phyloP scores from a whole-genome alignment of 2,113 vertebrate species.

The Paratilapia polleni region DNA sequence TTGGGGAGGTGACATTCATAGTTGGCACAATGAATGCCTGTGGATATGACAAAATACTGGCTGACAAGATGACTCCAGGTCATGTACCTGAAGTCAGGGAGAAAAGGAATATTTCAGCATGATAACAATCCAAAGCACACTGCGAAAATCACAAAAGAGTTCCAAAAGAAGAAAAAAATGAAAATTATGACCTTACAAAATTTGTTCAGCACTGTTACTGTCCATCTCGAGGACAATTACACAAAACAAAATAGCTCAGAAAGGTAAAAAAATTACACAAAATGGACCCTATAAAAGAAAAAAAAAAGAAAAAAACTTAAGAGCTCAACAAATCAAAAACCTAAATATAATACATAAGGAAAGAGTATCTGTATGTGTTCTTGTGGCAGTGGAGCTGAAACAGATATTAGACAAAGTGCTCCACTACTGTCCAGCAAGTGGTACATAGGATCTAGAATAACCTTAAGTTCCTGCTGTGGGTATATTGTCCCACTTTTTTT shows the following conservation, averaged over 20 bases:
- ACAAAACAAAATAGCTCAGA: not conserved
- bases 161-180: not conserved
- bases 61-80: too few species aligned
- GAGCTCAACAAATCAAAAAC: not conserved
- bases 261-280: too few species aligned
- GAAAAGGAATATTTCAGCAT: not conserved
- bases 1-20: not conserved
- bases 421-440: not conserved
- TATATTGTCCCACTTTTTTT: not conserved
- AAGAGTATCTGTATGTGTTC: not conserved
- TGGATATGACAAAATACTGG: too few species aligned
- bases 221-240: not conserved
- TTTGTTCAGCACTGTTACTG: not conserved
- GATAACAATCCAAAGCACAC: not conserved
- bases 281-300: too few species aligned
- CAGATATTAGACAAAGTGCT: not conserved
- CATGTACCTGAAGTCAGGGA: too few species aligned
- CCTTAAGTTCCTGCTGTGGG: not conserved
- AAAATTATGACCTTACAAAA: not conserved
- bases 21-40: too few species aligned
- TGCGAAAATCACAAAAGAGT: not conserved
- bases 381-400: not conserved
- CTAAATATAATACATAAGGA: not conserved
- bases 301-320: not conserved
- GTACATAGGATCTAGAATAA: not conserved